Conservation (phyloP, 2,888 invertebrate genomes). For the Torymus aiolomorphi region DNA sequence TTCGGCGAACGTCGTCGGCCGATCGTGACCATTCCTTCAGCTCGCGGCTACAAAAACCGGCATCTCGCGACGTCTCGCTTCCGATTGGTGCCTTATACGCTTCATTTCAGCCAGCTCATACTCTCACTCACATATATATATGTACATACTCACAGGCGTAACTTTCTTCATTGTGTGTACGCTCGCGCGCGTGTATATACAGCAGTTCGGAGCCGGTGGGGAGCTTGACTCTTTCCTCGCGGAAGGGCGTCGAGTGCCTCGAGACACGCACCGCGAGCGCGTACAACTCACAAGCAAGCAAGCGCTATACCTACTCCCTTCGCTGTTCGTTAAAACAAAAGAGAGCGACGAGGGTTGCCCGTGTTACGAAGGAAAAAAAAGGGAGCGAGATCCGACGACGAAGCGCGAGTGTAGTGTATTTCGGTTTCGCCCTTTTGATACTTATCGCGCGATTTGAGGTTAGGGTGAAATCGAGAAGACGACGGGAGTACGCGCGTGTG, state of each 20-base stretch:
- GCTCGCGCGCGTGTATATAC: not conserved
- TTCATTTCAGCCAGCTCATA: constrained; percentile 38
- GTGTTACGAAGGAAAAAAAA: not conserved
- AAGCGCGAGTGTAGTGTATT: not conserved
- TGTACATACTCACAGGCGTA: not conserved
- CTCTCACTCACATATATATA: too few relatives aligned
- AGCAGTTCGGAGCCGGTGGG: not conserved
- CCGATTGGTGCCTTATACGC: constrained; percentile 44
- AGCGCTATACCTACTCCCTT: not conserved
- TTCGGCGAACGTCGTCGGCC: not conserved
- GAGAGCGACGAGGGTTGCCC: not conserved
- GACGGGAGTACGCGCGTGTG: not conserved
- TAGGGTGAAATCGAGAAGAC: constrained; percentile 12
- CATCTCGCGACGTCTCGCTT: constrained; percentile 40
- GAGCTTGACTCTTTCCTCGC: constrained; percentile 33
- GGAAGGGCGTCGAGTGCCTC: constrained; percentile 45
- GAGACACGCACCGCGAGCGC: constrained; percentile 27
- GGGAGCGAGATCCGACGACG: not conserved
- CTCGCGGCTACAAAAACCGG: constrained; percentile 46
- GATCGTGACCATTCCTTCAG: not conserved
- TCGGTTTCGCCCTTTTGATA: constrained; percentile 25
- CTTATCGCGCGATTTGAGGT: constrained; percentile 33
- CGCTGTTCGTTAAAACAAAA: constrained; percentile 43
- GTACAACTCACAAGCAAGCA: not conserved
- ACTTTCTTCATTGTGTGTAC: constrained; percentile 21